Conservation (phyloP, 2,113 vertebrate genomes). For the Stegastes partitus region DNA sequence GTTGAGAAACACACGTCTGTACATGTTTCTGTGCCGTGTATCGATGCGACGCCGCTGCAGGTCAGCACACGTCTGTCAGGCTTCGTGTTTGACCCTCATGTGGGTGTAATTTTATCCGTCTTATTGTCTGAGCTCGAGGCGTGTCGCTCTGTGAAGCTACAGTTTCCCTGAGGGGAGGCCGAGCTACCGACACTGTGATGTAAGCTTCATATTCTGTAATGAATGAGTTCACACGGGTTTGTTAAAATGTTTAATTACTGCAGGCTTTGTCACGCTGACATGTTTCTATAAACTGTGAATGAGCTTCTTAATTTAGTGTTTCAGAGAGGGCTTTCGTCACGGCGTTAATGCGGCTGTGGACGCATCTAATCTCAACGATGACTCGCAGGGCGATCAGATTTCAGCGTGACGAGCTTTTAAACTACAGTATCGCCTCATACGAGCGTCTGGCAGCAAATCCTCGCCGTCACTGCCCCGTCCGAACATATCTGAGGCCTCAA, state of each 20-base stretch:
- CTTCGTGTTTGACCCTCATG: slow-evolving; percentile 24
- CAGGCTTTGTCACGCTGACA: neutral
- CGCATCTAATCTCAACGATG: slow-evolving; percentile 20
- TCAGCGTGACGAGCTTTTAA: slow-evolving; percentile 23
- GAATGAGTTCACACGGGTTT: neutral
- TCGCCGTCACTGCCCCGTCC: neutral
- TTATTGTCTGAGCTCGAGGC: slow-evolving; percentile 58
- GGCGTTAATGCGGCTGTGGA: slow-evolving; percentile 1
- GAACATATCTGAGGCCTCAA: neutral
- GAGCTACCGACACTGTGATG: neutral
- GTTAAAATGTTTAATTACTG: neutral
- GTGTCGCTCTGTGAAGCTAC: slow-evolving; percentile 24
- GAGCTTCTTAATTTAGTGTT: too few relatives aligned
- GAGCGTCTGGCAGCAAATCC: neutral
- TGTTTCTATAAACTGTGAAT: too few relatives aligned
- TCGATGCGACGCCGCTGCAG: neutral
- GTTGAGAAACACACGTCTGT: too few relatives aligned
- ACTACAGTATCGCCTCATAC: neutral
- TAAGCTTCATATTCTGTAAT: neutral
- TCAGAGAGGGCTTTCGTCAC: too few relatives aligned
- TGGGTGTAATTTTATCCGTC: slow-evolving; percentile 46
- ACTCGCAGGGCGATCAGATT: slow-evolving; percentile 48
- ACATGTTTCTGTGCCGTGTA: too few relatives aligned
- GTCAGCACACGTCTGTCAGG: slow-evolving; percentile 32
- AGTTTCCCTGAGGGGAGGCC: slow-evolving; percentile 14